These are phyloP conservation scores for Nicator chloris DNA, from an alignment of 2,113 vertebrate genomes.

Conservation along the genomic window DNA sequence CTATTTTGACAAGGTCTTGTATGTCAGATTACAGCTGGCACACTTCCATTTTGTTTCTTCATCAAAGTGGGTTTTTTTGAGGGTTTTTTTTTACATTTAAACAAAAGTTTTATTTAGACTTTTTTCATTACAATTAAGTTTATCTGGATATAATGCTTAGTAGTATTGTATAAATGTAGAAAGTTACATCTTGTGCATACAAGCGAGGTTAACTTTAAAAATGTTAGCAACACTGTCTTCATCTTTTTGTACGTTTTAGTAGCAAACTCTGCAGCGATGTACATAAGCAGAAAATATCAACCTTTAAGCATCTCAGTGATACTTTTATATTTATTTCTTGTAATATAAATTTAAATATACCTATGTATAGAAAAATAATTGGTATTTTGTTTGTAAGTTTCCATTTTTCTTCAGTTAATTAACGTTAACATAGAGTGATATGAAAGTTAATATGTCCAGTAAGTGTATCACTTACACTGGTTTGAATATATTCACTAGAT, in stretches of 20 bases:
- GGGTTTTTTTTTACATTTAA: neutral
- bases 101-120: conserved; percentile 28
- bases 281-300: conserved; percentile 60
- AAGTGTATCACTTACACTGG: conserved; percentile 28
- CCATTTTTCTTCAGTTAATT: neutral
- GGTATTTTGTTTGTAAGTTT: conserved; percentile 49
- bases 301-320: conserved; percentile 34
- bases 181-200: conserved; percentile 16
- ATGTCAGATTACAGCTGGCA: conserved; percentile 8
- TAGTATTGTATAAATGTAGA: conserved; percentile 38
- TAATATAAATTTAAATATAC: conserved; percentile 70
- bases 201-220: conserved; percentile 23
- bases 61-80: neutral
- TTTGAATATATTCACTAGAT: neutral
- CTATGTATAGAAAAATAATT: conserved; percentile 62
- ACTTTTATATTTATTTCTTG: conserved; percentile 81
- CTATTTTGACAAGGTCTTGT: neutral
- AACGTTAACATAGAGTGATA: neutral
- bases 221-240: conserved; percentile 15
- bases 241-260: conserved; percentile 42
- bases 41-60: conserved; percentile 29
- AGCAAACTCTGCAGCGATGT: conserved; percentile 53
- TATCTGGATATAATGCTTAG: neutral
- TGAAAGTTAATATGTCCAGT: conserved; percentile 14
- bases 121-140: conserved; percentile 26